Conservation (phyloP, 2,113 vertebrate species). For the Recurvirostra avosetta region DNA sequence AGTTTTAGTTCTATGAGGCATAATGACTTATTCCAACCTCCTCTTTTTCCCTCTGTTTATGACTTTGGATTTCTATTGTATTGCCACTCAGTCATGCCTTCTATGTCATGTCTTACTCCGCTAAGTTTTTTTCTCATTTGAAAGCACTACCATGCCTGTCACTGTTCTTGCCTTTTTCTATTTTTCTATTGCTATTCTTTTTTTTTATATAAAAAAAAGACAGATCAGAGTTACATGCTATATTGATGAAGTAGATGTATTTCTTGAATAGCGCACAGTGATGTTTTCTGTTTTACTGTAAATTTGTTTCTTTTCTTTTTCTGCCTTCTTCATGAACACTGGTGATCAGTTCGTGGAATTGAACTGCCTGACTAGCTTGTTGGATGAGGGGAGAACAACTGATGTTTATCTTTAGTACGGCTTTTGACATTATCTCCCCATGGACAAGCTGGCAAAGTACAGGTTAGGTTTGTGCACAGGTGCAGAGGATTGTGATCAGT, state of each 20-base stretch:
- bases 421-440: neutral
- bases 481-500: neutral
- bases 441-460: neutral
- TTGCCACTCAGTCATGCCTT: neutral
- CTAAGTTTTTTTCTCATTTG: neutral
- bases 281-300: neutral
- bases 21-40: neutral
- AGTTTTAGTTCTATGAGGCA: neutral
- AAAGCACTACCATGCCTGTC: neutral
- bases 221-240: neutral
- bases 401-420: neutral
- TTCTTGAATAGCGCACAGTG: neutral
- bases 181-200: neutral
- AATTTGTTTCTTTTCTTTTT: neutral
- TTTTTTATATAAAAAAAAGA: neutral
- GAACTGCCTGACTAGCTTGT: neutral
- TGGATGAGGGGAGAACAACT: neutral
- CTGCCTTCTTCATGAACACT: neutral
- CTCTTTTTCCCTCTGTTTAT: neutral
- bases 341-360: neutral
- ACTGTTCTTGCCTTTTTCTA: neutral
- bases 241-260: neutral
- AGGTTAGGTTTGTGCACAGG: neutral
- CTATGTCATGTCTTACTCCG: neutral
- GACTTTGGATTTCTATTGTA: neutral